Conservation (phyloP, 2,797 vertebrate genomes). For the Gymnopithys bicolor region DNA sequence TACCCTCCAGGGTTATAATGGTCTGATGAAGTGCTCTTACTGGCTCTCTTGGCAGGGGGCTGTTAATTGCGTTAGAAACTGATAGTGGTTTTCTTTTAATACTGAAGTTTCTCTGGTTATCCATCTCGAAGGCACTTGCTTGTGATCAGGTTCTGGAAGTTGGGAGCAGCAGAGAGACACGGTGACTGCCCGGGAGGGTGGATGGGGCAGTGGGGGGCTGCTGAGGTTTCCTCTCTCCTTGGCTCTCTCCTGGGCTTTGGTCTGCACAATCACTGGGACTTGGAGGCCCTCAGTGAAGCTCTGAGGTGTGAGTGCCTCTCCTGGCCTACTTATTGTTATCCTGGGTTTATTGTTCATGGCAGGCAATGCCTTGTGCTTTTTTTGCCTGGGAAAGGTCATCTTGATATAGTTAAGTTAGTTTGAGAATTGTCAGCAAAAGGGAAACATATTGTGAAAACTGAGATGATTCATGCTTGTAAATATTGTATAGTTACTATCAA, state of each 20-base stretch:
- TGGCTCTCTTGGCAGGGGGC: slow-evolving; percentile 70
- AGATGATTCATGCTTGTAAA: background rate
- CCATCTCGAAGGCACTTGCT: background rate
- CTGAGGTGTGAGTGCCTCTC: background rate
- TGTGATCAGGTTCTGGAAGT: background rate
- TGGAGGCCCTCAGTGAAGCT: background rate
- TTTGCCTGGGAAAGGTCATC: background rate
- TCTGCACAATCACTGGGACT: background rate
- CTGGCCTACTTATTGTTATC: background rate
- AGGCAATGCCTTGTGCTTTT: background rate
- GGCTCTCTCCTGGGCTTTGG: background rate
- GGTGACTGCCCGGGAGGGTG: background rate
- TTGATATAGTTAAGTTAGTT: background rate
- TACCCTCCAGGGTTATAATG: slow-evolving; percentile 71
- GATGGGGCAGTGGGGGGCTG: background rate
- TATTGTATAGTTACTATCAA: background rate
- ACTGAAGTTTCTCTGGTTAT: slow-evolving; percentile 38
- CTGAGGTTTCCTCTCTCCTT: background rate
- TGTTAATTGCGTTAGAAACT: slow-evolving; percentile 73
- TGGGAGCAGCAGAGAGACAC: background rate
- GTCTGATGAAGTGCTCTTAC: slow-evolving; percentile 69
- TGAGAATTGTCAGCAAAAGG: background rate
- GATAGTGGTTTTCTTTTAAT: slow-evolving; percentile 64
- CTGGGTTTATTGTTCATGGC: background rate
- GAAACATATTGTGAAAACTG: background rate